Evolutionary conservation across 2,113 vertebrate species (phyloP).

Genomic region (Falco punctatus): DNA sequence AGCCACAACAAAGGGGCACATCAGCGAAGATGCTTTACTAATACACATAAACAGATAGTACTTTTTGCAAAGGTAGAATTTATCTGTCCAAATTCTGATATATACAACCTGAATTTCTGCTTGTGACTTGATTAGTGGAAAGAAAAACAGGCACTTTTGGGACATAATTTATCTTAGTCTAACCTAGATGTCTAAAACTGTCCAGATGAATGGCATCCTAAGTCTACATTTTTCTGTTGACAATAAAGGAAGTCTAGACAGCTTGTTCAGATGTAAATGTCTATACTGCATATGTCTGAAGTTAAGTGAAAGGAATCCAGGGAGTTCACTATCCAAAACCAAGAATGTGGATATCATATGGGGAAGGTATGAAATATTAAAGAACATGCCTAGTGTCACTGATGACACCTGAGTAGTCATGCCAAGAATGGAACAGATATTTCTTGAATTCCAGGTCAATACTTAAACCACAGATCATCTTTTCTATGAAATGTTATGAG

Average conservation of each 20-base stretch:
- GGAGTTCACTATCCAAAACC: not conserved
- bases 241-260: conserved; percentile 36
- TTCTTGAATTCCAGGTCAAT: not conserved
- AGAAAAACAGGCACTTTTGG: not conserved
- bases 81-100: not conserved
- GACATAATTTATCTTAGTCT: not conserved
- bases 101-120: not conserved
- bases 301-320: conserved; percentile 26
- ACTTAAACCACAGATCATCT: not conserved
- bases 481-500: not conserved
- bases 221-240: not conserved
- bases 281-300: conserved; percentile 37
- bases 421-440: not conserved
- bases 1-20: not conserved
- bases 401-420: not conserved
- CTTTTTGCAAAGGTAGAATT: not conserved
- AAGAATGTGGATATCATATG: conserved; percentile 17
- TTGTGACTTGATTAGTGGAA: not conserved
- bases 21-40: not conserved
- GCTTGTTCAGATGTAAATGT: conserved; percentile 28
- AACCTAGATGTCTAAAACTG: not conserved
- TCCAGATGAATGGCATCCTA: not conserved
- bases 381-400: not conserved
- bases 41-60: not conserved
- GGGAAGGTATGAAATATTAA: not conserved